Evolutionary conservation across 2,797 vertebrate species (phyloP), one percentile per base, ranked within the genome.

Genomic region (Sternarchorhynchus goeldii): DNA sequence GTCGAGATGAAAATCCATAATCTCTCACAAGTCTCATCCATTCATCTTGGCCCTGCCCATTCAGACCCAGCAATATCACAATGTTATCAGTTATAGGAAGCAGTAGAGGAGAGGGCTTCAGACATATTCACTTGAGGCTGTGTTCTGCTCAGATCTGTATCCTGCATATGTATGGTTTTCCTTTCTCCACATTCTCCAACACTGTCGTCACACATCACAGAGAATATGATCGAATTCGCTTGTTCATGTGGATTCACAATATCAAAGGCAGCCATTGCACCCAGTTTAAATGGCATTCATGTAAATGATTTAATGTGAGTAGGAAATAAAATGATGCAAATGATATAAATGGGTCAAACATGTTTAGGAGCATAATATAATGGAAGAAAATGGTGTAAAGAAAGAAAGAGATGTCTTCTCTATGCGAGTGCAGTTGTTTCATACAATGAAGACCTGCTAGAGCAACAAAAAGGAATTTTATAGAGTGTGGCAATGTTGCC

Each of bases 221-320:
- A 29, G 21, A 31, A 65, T 57, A 21, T 2, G 31, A 66, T 16
- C 59, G n/a, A 59, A 67, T 65, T 67, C 50, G 21, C 25, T 73
- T 66, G 34, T 67, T 79, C 53, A 68, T 79, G 71, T 20, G 21
- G 45, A 71, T 65, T 57, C 62, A 41, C 39, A 20, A 72, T 59
- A 72, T 72, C 68, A 72, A 78, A 65, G 68, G 31, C 6, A 31
- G 34, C 7, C 20, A 7, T 29, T 50, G 25, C 55, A 20, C 21
- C 34, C 56, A 59, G 64, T 60, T 69, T 10, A 76, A 60, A 68
- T 59, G 75, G 25, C 65, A 45, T 62, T 17, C 14, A 60, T 77
- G 75, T 68, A 69, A 60, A 69, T 59, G 56, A 69, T 69, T 77
- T 59, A 77, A 77, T 45, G 56, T 50, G 29, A 59, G 25, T 25